phyloP scores from a whole-genome alignment of 2,888 invertebrate genomes.

The Chaetogeoica ovagalla region DNA sequence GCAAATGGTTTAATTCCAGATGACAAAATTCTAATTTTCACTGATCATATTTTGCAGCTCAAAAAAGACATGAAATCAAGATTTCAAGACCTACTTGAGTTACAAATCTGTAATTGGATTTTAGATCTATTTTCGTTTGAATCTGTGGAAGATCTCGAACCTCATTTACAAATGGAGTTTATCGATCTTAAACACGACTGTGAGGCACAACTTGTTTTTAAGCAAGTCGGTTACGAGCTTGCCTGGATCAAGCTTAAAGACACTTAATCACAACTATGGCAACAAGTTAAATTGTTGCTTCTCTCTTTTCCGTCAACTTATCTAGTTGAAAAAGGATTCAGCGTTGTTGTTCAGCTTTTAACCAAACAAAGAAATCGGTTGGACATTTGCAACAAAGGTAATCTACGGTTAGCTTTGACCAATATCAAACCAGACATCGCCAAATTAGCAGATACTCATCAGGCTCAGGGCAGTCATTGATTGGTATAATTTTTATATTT shows the following conservation, averaged over 20 bases:
- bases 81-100: conserved; percentile 35
- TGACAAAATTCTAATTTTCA: conserved; percentile 40
- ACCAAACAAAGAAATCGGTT: conserved; percentile 25
- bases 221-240: conserved; percentile 6
- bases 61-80: conserved; percentile 40
- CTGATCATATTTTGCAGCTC: conserved; percentile 43
- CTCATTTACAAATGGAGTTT: conserved; percentile 43
- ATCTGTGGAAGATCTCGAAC: conserved; percentile 25
- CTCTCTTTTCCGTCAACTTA: conserved; percentile 31
- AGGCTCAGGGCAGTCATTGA: conserved; percentile 43
- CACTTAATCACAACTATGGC: conserved; percentile 24
- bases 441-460: conserved; percentile 30
- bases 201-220: conserved; percentile 39
- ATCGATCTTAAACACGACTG: conserved; percentile 44
- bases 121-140: conserved; percentile 18
- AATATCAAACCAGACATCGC: conserved; percentile 11
- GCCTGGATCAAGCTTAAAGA: conserved; percentile 13
- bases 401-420: conserved; percentile 4
- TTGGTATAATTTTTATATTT: conserved; percentile 37
- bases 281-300: conserved; percentile 25
- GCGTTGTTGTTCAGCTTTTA: conserved; percentile 19
- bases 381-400: conserved; percentile 21
- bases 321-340: conserved; percentile 23
- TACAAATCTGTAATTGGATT: conserved; percentile 35
- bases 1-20: conserved; percentile 36